These are phyloP conservation scores for Alsophila aescularia DNA, from an alignment of 2,888 invertebrate species.

Conservation along the genomic window DNA sequence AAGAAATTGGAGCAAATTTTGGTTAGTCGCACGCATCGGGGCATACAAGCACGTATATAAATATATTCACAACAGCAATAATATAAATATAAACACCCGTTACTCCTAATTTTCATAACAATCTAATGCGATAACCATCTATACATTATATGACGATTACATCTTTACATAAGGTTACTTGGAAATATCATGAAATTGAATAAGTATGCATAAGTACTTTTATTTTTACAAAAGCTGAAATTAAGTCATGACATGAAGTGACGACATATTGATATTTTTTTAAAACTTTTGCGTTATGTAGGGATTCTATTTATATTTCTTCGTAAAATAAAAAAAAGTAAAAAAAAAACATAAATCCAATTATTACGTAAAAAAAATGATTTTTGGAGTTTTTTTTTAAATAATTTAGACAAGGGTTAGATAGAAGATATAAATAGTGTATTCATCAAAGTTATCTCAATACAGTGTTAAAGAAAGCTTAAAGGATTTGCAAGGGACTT, in stretches of 20 bases:
- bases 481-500: too few relatives aligned
- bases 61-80: slow-evolving; percentile 57
- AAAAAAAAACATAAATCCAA: neutral
- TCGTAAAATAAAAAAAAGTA: neutral
- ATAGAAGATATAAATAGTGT: neutral
- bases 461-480: too few relatives aligned
- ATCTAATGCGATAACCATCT: slow-evolving; percentile 67
- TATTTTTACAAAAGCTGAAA: neutral
- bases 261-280: neutral
- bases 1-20: neutral
- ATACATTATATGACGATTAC: slow-evolving; percentile 43
- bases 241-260: neutral
- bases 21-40: neutral
- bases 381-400: neutral
- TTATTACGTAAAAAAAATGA: neutral
- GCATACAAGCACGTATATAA: slow-evolving; percentile 48
- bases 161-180: slow-evolving; percentile 8
- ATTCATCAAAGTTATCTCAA: too few relatives aligned
- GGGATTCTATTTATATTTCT: neutral
- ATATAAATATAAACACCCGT: slow-evolving; percentile 68
- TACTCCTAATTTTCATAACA: slow-evolving; percentile 68
- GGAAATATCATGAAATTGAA: too few relatives aligned
- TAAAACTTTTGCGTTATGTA: neutral
- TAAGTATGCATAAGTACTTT: neutral
- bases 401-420: too few relatives aligned